Conservation (phyloP, 1,140 invertebrate genomes). For the Tyrophagus putrescentiae region DNA sequence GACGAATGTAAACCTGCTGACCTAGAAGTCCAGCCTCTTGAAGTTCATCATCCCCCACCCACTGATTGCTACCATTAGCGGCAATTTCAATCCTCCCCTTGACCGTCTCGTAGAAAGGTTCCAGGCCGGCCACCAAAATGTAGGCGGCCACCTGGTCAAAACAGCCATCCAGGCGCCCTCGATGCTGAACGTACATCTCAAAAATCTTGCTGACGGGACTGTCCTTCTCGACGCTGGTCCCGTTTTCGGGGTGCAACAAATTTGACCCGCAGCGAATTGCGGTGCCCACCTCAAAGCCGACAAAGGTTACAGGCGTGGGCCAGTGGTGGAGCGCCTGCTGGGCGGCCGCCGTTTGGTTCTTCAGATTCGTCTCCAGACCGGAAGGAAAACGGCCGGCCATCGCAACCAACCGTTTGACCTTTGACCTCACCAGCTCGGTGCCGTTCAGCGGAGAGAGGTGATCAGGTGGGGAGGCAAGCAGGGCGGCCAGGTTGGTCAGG, state of each 20-base stretch:
- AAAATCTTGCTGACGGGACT: neutral
- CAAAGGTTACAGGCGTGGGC: neutral
- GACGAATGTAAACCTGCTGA: no score
- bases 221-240: no score
- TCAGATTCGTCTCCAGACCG: slow-evolving; percentile 1
- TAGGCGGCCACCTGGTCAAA: neutral
- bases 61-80: no score
- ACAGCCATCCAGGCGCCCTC: neutral
- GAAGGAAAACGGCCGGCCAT: slow-evolving; percentile 11
- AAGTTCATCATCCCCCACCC: no score
- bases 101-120: neutral
- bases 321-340: neutral
- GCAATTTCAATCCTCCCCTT: no score
- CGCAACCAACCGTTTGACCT: neutral
- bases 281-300: slow-evolving; percentile 8
- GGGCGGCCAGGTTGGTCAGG: neutral
- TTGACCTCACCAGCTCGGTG: neutral
- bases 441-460: slow-evolving; percentile 10
- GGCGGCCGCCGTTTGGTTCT: neutral
- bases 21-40: no score
- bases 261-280: neutral
- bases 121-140: neutral
- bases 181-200: neutral
- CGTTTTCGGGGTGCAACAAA: no score
- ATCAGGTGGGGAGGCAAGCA: slow-evolving; percentile 7